Evolutionary conservation across 2,888 invertebrate species (phyloP).

Genomic region (Catocala sponsa): DNA sequence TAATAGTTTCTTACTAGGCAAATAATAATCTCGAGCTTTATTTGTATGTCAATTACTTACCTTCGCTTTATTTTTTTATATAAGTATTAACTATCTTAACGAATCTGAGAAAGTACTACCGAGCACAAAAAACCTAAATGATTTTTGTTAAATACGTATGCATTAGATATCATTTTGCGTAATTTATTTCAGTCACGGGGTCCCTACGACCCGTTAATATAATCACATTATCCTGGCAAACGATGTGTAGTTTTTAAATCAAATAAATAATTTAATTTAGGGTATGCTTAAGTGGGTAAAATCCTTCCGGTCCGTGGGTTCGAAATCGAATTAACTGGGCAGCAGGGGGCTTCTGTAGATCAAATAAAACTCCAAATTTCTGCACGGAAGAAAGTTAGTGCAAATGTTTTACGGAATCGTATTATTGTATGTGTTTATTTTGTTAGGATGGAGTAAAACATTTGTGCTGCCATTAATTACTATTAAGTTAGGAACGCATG

Average conservation of each 20-base stretch:
- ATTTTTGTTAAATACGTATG: no score
- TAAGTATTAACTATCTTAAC: no score
- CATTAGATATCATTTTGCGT: no score
- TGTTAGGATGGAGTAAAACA: slow-evolving; percentile 17
- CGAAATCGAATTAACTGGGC: slow-evolving; percentile 25
- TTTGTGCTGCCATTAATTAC: slow-evolving; percentile 9
- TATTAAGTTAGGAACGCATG: slow-evolving; percentile 5
- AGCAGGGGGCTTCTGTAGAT: slow-evolving; percentile 12
- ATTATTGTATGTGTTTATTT: slow-evolving; percentile 19
- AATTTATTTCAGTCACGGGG: no score
- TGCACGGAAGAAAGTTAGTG: slow-evolving; percentile 13
- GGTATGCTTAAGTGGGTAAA: slow-evolving; percentile 9
- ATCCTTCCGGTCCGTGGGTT: slow-evolving; percentile 15
- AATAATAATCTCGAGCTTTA: no score
- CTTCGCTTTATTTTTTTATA: no score
- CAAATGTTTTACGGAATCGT: slow-evolving; percentile 14
- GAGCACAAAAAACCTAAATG: no score
- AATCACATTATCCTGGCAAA: not conserved
- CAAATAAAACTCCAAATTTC: slow-evolving; percentile 21
- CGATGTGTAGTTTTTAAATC: slow-evolving; percentile 9
- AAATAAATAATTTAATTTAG: slow-evolving; percentile 15
- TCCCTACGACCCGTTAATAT: no score
- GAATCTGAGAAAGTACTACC: no score
- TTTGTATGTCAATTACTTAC: no score
- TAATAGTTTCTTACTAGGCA: no score